Evolutionary conservation across 2,113 vertebrate species (phyloP).

Genomic region (Columba janthina): DNA sequence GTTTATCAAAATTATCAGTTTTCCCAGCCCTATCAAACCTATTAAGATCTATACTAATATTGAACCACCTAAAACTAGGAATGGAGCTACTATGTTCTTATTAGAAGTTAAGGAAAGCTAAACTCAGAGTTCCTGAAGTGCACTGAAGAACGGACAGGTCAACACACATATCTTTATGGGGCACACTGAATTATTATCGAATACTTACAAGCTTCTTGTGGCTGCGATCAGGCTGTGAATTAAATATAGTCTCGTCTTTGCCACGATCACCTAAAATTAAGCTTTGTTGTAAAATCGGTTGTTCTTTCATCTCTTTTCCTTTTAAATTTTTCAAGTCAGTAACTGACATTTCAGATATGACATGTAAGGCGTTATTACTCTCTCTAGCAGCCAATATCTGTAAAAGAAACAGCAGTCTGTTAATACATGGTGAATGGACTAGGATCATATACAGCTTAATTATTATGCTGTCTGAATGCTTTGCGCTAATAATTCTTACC

Average conservation of each 20-base stretch:
- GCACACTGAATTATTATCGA: neutral
- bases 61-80: too few species aligned
- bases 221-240: constrained; percentile 74
- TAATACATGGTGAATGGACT: neutral
- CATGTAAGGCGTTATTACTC: constrained; percentile 67
- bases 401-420: neutral
- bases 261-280: constrained; percentile 66
- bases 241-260: constrained; percentile 74
- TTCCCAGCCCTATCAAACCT: too few species aligned
- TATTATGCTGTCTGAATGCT: neutral
- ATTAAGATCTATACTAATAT: too few species aligned
- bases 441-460: neutral
- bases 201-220: constrained; percentile 73
- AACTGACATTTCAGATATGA: constrained; percentile 64
- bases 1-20: too few species aligned
- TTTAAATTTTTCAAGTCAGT: constrained; percentile 61
- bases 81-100: too few species aligned
- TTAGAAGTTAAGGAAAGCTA: too few species aligned
- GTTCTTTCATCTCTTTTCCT: constrained; percentile 64
- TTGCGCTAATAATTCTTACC: neutral
- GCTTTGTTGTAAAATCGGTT: constrained; percentile 41
- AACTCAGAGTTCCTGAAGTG: too few species aligned
- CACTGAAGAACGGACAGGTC: too few species aligned
- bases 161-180: too few species aligned
- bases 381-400: constrained; percentile 74